Percentiles rank a stretch among this genome's conserved stretches.
phyloP scores from a whole-genome alignment of 2,888 invertebrate species.

The Hybos culiciformis region DNA sequence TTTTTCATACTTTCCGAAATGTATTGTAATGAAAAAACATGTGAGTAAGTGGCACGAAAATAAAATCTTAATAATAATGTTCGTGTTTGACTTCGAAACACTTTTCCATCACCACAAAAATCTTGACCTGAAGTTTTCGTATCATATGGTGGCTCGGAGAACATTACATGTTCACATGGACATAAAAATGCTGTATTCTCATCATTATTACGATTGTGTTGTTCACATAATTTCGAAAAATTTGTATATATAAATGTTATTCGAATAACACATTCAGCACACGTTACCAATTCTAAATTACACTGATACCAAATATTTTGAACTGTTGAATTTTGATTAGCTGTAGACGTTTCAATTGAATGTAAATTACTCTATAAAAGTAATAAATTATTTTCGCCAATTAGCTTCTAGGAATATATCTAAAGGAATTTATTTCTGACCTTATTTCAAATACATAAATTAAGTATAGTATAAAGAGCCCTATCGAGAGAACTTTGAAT shows the following conservation, averaged over 20 bases:
- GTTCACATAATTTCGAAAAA: conserved; percentile 30
- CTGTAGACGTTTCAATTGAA: too few relatives aligned
- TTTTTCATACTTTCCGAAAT: conserved; percentile 46
- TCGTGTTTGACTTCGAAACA: conserved; percentile 46
- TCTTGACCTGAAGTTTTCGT: conserved; percentile 43
- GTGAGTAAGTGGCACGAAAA: conserved; percentile 42
- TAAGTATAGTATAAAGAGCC: too few relatives aligned
- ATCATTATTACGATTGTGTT: conserved; percentile 20
- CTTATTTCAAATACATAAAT: too few relatives aligned
- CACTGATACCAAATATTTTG: conserved; percentile 41
- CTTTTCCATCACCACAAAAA: conserved; percentile 42
- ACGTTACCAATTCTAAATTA: conserved; percentile 51
- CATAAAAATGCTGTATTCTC: conserved; percentile 27
- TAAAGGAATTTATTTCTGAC: too few relatives aligned
- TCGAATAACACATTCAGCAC: conserved; percentile 49
- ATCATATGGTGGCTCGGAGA: conserved; percentile 51
- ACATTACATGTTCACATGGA: conserved; percentile 48
- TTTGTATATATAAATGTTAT: conserved; percentile 31
- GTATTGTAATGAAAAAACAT: conserved; percentile 51
- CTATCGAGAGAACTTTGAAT: too few relatives aligned
- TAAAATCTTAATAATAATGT: conserved; percentile 44
- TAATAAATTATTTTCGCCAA: too few relatives aligned
- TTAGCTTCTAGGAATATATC: too few relatives aligned
- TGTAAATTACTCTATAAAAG: too few relatives aligned
- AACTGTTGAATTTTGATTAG: conserved; percentile 21